Base-by-base conservation (phyloP, 1,140 invertebrate genomes). In the Centruroides sculpturatus region DNA sequence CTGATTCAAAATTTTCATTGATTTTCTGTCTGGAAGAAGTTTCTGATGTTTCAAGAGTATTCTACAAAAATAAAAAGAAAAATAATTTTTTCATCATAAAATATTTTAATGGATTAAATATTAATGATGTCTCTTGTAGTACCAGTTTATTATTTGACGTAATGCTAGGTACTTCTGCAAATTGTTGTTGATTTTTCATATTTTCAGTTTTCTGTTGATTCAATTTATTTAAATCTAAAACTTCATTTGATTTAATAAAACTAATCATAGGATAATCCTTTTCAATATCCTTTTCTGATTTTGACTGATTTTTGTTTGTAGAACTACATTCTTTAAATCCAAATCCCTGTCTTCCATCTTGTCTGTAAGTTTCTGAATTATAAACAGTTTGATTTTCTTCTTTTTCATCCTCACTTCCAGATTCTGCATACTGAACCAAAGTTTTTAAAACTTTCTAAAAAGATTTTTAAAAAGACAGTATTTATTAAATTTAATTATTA, bases 221-320 rank as follows among this genome's bases (percentile, higher is more conserved):
- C 12, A 61, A 34, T 53, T 23, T 35, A 35, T 36, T 61, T 4
- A 66, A 50, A 47, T 66, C 62, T 51, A 66, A 55, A 55, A 63
- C 53, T 54, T 64, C 47, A 10, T 53, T 46, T 35, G 65, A 63
- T 52, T 66, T 66, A 3, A 66, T 54, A 61, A 66, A 66, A 59
- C 36, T 61, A n/a, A 66, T 50, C 11, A 10, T 41, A 23, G 50
- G 47, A 35, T 10, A 53, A 34, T 53, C 46, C 6, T 13, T 4
- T 47, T 49, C n/a, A n/a, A 12, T 9, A 7, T 23, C 10, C 8
- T 34, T 35, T 35, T 56, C 47, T 35, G 55, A n/a, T 12, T 55
- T 13, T 4, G 13, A 35, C 48, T 3, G 5, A 6, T 13, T 59
- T 5, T 47, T 35, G 47, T 12, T n/a, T 11, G 49, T 46, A 50